phyloP scores from a whole-genome alignment of 2,113 vertebrate species.

The Rhinolophus sinicus region DNA sequence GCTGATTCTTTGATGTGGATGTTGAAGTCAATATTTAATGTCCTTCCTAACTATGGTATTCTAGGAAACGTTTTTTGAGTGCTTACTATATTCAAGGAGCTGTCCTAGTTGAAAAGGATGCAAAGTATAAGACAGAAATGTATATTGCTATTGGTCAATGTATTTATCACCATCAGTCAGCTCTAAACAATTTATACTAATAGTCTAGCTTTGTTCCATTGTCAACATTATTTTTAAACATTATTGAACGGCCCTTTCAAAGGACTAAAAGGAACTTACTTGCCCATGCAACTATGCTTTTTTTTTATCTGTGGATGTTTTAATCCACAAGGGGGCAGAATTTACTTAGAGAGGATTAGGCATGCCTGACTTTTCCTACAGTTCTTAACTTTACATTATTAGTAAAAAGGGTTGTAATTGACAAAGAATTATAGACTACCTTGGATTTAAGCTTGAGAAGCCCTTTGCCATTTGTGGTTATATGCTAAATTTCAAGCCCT shows the following conservation, averaged over 20 bases:
- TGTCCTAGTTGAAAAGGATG: neutral
- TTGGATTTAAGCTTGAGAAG: neutral
- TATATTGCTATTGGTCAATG: neutral
- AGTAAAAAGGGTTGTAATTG: neutral
- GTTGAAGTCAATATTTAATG: neutral
- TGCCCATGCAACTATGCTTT: neutral
- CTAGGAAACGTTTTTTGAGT: neutral
- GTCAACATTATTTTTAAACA: neutral
- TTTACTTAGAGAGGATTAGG: slow-evolving; percentile 26
- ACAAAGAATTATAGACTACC: neutral
- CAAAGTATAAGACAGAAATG: neutral
- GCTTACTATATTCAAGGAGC: neutral
- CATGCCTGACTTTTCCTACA: neutral
- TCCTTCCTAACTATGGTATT: neutral
- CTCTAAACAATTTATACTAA: neutral
- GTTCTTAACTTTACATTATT: neutral
- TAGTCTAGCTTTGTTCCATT: neutral
- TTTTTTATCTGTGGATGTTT: neutral
- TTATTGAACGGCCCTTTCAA: neutral
- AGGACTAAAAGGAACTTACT: neutral
- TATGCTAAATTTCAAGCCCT: neutral
- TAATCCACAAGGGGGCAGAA: slow-evolving; percentile 78
- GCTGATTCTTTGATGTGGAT: neutral
- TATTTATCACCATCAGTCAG: neutral
- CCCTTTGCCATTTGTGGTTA: neutral